Percentiles rank a stretch among this genome's conserved stretches.
Evolutionary conservation across 1,140 invertebrate genomes (phyloP).

Genomic region (Drosophila athabasca): DNA sequence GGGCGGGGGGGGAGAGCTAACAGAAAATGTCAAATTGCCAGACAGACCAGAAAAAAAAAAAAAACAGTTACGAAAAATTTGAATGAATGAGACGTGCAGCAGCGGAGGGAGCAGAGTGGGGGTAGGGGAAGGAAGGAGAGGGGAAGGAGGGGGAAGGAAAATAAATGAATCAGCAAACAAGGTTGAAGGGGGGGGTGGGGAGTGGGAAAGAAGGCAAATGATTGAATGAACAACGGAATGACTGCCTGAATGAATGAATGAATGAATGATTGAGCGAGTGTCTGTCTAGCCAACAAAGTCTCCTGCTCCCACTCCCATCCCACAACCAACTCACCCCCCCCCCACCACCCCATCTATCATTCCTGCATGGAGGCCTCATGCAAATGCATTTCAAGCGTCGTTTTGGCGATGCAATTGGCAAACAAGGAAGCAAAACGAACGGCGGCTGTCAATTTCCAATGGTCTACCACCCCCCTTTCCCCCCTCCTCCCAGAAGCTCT

Average conservation of each 20-base stretch:
- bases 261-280: slow-evolving; percentile 39
- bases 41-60: slow-evolving; percentile 43
- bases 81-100: slow-evolving; percentile 43
- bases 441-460: slow-evolving; percentile 66
- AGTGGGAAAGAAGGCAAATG: slow-evolving; percentile 2
- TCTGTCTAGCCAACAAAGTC: slow-evolving; percentile 14
- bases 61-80: slow-evolving; percentile 63
- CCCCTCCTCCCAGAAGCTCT: not conserved
- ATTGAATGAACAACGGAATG: slow-evolving; percentile 28
- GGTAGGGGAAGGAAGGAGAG: not conserved
- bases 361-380: slow-evolving; percentile 26
- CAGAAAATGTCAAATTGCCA: slow-evolving; percentile 73
- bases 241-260: slow-evolving; percentile 45
- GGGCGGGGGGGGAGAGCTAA: slow-evolving; percentile 35
- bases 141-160: not conserved
- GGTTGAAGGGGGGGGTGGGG: not conserved
- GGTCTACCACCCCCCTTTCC: slow-evolving; percentile 23
- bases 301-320: slow-evolving; percentile 8
- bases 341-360: not conserved
- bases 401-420: slow-evolving; percentile 68
- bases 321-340: not conserved
- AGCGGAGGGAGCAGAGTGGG: not conserved
- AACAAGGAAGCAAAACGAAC: slow-evolving; percentile 67
- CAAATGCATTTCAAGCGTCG: slow-evolving; percentile 57
- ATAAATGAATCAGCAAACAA: no score